phyloP scores from a whole-genome alignment of 2,113 vertebrate genomes.

The Mirza zaza region DNA sequence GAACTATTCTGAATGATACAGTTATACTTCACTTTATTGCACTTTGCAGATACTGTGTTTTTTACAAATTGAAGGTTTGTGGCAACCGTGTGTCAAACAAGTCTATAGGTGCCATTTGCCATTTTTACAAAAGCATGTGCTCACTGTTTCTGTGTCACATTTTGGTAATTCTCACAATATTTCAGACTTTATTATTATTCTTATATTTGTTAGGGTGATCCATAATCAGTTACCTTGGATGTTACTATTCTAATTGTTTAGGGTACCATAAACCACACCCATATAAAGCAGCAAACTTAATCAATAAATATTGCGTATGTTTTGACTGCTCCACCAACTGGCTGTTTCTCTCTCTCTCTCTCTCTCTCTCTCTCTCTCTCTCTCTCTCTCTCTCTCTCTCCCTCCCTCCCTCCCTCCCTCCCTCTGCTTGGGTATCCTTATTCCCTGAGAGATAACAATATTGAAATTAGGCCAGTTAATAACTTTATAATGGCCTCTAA shows the following conservation, averaged over 20 bases:
- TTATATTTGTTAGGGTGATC: neutral
- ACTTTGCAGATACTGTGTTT: neutral
- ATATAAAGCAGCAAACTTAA: neutral
- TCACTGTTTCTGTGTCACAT: neutral
- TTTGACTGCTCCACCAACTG: neutral
- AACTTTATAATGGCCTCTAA: neutral
- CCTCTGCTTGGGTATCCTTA: neutral
- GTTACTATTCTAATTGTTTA: neutral
- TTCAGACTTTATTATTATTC: neutral
- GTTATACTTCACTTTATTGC: neutral
- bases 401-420: neutral
- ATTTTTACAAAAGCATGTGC: neutral
- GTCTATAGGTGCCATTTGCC: too few relatives aligned
- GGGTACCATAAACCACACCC: neutral
- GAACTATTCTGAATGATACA: neutral
- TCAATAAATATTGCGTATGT: neutral
- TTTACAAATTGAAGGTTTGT: neutral
- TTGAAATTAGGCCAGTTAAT: too few relatives aligned
- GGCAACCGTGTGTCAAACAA: neutral
- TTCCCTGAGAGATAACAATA: too few relatives aligned
- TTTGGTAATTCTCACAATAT: neutral
- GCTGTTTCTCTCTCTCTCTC: neutral
- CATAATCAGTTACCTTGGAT: neutral
- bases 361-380: neutral
- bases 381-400: neutral